A percentile compares a stretch with the other conserved stretches of the same genome.
Evolutionary conservation across 2,888 invertebrate genomes (phyloP).

Genomic region (Protula sp.): DNA sequence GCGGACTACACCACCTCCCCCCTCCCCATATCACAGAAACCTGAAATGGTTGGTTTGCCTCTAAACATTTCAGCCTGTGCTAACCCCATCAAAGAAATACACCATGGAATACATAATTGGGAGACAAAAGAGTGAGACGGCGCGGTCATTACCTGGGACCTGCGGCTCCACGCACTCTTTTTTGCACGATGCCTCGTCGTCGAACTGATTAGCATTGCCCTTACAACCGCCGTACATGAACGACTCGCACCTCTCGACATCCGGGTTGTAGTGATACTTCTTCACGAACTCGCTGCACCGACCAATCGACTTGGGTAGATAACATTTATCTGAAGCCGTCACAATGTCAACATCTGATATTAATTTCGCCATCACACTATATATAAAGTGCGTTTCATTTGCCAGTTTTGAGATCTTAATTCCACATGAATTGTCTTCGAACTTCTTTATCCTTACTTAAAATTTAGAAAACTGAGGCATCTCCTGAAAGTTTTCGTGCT

Average conservation of each 20-base stretch:
- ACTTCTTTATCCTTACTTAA: no score
- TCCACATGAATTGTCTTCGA: neutral
- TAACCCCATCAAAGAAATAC: no score
- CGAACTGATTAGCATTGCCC: conserved; percentile 65
- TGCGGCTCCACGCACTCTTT: conserved; percentile 21
- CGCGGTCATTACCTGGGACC: no score
- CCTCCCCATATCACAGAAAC: no score
- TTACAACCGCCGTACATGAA: conserved; percentile 80
- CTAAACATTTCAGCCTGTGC: no score
- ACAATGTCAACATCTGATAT: neutral
- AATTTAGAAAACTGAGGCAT: no score
- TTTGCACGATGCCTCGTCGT: conserved; percentile 27
- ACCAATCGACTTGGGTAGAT: conserved; percentile 27
- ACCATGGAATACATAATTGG: no score
- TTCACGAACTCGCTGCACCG: conserved; percentile 25
- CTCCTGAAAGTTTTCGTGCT: no score
- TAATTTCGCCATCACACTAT: neutral
- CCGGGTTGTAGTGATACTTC: conserved; percentile 74
- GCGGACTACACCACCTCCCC: no score
- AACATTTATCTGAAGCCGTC: conserved; percentile 24
- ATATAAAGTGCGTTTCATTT: neutral
- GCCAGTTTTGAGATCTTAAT: neutral
- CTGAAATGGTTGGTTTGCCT: no score
- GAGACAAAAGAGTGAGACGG: no score
- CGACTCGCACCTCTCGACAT: conserved; percentile 67